These are phyloP conservation scores for Magallana angulata DNA, from an alignment of 1,140 invertebrate species.

Conservation along the genomic window DNA sequence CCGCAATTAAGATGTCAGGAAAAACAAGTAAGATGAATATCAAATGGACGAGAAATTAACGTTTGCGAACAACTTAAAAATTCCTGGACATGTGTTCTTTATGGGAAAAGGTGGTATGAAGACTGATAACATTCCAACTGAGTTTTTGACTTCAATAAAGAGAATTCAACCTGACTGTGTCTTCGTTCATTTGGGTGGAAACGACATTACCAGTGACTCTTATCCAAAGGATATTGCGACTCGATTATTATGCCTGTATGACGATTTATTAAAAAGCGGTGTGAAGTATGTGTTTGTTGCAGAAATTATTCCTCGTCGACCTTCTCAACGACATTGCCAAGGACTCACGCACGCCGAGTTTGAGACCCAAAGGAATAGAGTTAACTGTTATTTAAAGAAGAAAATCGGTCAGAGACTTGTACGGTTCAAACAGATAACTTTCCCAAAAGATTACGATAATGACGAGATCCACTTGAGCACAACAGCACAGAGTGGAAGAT, in stretches of 20 bases:
- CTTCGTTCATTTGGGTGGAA: slow-evolving; percentile 44
- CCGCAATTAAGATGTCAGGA: no score
- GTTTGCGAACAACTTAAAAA: not conserved
- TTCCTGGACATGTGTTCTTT: slow-evolving; percentile 16
- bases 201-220: slow-evolving; percentile 32
- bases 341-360: slow-evolving; percentile 32
- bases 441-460: slow-evolving; percentile 32
- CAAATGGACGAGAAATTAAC: no score
- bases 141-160: not conserved
- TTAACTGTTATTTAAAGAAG: slow-evolving; percentile 20
- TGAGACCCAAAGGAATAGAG: slow-evolving; percentile 10
- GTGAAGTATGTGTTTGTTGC: slow-evolving; percentile 31
- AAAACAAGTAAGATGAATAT: no score
- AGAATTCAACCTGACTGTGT: slow-evolving; percentile 25
- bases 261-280: slow-evolving; percentile 4
- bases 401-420: not conserved
- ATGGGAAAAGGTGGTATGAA: slow-evolving; percentile 41
- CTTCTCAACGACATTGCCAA: slow-evolving; percentile 17
- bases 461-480: not conserved
- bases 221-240: slow-evolving; percentile 29
- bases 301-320: slow-evolving; percentile 32
- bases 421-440: slow-evolving; percentile 21
- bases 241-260: not conserved
- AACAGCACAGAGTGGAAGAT: not conserved
- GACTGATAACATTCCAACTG: slow-evolving; percentile 18